These are phyloP conservation scores for Oedothorax gibbosus DNA, from an alignment of 1,140 invertebrate genomes.

Conservation along the genomic window DNA sequence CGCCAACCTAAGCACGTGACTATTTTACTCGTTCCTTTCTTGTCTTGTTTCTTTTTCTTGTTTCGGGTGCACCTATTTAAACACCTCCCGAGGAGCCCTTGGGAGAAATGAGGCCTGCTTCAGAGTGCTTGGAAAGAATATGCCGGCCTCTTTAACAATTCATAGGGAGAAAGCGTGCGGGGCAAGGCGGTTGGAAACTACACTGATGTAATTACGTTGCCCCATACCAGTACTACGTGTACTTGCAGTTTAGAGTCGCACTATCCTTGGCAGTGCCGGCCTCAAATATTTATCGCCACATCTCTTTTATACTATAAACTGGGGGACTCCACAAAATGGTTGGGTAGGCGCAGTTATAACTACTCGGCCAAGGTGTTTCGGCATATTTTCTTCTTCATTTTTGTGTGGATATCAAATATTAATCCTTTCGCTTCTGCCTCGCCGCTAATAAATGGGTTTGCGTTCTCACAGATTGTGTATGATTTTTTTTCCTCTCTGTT, in stretches of 20 bases:
- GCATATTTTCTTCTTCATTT: conserved; percentile 59
- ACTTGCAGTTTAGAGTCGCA: conserved; percentile 56
- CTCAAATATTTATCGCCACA: conserved; percentile 57
- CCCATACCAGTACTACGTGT: conserved; percentile 49
- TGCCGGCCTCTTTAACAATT: conserved; percentile 50
- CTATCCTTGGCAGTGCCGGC: conserved; percentile 43
- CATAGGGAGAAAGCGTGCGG: conserved; percentile 41
- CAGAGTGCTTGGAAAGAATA: background rate
- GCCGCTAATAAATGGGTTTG: conserved; percentile 58
- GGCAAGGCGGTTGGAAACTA: conserved; percentile 16
- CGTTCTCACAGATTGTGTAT: conserved; percentile 53
- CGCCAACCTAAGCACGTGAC: conserved; percentile 42
- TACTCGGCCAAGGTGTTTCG: conserved; percentile 41
- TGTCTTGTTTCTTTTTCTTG: conserved; percentile 19
- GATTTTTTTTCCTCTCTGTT: conserved; percentile 50
- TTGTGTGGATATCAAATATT: conserved; percentile 52
- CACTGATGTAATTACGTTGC: conserved; percentile 48
- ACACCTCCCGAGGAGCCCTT: conserved; percentile 35
- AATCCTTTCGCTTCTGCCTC: conserved; percentile 40
- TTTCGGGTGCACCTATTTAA: conserved; percentile 46
- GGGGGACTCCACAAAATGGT: conserved; percentile 25
- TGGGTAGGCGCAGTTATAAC: conserved; percentile 44
- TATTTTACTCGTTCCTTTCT: conserved; percentile 40
- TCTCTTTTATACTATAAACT: conserved; percentile 60
- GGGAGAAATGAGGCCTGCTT: conserved; percentile 19